These are phyloP conservation scores for Montipora efflorescens DNA, from an alignment of 64 coral and sea anemone genomes.

Conservation along the genomic window DNA sequence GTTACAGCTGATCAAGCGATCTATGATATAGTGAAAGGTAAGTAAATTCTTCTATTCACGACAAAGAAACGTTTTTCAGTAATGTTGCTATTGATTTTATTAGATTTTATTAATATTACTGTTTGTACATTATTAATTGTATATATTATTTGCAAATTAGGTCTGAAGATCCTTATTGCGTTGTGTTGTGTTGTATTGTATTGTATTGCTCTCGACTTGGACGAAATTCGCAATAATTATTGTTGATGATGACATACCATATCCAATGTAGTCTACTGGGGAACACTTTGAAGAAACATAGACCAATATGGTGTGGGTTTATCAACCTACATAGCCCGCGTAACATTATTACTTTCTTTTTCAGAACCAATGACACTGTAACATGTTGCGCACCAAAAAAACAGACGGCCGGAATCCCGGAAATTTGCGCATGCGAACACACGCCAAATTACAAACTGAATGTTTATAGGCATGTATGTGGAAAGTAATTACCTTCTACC, in stretches of 20 bases:
- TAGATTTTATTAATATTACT: conserved; percentile 17
- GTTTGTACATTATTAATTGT: not conserved
- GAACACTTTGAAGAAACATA: not conserved
- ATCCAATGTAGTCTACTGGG: conserved; percentile 1
- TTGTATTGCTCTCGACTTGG: conserved; percentile 17
- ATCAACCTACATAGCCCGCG: too few relatives aligned
- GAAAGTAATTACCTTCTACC: not conserved
- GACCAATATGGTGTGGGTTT: too few relatives aligned
- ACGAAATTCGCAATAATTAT: not conserved
- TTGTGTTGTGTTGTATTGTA: not conserved
- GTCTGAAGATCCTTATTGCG: not conserved
- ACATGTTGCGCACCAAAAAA: not conserved
- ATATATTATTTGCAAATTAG: not conserved
- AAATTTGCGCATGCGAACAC: not conserved
- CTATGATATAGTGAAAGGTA: conserved; percentile 51
- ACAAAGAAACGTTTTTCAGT: conserved; percentile 4
- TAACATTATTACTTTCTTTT: not conserved
- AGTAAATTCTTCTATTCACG: conserved; percentile 26
- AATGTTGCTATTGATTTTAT: conserved; percentile 13
- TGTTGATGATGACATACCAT: not conserved
- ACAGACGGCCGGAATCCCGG: not conserved
- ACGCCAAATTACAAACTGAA: not conserved
- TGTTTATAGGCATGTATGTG: not conserved
- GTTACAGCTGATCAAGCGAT: conserved; percentile 31
- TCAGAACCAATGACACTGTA: not conserved